phyloP scores from a whole-genome alignment of 1,140 invertebrate genomes.

The Eciton burchellii region DNA sequence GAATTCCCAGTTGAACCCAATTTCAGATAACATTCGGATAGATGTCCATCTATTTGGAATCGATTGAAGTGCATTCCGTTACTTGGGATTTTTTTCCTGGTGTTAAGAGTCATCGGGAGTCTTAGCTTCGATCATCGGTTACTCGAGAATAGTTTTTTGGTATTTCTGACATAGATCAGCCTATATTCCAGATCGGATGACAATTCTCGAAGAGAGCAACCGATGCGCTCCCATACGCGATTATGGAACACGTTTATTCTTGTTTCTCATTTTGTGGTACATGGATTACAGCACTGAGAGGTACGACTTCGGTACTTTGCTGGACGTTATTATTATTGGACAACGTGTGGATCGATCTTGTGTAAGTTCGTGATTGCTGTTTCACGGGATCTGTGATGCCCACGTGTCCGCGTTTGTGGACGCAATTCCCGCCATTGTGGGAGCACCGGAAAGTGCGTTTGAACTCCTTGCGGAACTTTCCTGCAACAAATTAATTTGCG shows the following conservation, averaged over 20 bases:
- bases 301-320: slow-evolving; percentile 76
- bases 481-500: slow-evolving; percentile 82
- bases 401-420: slow-evolving; percentile 65
- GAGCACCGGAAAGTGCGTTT: slow-evolving; percentile 87
- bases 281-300: slow-evolving; percentile 70
- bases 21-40: too few relatives aligned
- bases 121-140: neutral
- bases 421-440: slow-evolving; percentile 10
- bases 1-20: too few relatives aligned
- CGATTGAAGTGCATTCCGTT: neutral
- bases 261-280: slow-evolving; percentile 66
- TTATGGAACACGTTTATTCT: slow-evolving; percentile 34
- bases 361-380: slow-evolving; percentile 64
- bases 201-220: neutral
- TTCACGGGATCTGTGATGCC: slow-evolving; percentile 55
- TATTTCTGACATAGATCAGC: neutral
- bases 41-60: too few relatives aligned
- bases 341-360: slow-evolving; percentile 62
- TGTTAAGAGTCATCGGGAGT: neutral
- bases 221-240: neutral
- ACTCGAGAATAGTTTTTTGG: too few relatives aligned
- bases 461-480: slow-evolving; percentile 89
- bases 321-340: slow-evolving; percentile 75
- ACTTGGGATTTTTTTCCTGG: neutral
- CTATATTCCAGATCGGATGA: neutral